Conservation (phyloP, 2,113 vertebrate species). For the Corythaixoides concolor region DNA sequence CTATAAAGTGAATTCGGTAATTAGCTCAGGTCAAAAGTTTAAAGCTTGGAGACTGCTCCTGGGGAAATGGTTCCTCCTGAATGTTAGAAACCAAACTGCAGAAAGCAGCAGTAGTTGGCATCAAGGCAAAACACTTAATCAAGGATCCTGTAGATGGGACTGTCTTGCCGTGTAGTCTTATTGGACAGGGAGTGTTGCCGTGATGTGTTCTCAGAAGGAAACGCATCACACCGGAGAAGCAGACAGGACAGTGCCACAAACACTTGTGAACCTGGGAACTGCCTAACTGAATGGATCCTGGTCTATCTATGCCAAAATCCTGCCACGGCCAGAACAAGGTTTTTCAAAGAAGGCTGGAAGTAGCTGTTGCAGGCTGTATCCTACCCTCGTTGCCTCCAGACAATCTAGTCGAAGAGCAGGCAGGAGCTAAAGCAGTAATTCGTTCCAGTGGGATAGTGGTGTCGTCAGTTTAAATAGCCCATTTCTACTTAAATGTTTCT, state of each 20-base stretch:
- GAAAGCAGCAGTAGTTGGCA: not conserved
- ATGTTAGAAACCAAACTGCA: not conserved
- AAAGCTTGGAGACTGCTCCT: slow-evolving; percentile 22
- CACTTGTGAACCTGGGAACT: not conserved
- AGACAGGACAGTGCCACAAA: not conserved
- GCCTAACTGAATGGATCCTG: not conserved
- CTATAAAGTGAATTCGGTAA: slow-evolving; percentile 60
- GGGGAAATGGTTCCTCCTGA: slow-evolving; percentile 19
- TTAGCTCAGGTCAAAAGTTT: slow-evolving; percentile 73
- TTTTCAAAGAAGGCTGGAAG: not conserved
- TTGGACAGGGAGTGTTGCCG: not conserved
- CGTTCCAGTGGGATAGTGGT: not conserved
- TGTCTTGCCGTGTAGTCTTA: not conserved
- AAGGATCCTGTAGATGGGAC: not conserved
- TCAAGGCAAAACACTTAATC: not conserved
- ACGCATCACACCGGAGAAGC: not conserved
- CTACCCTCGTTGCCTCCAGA: not conserved
- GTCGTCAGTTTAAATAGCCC: not conserved
- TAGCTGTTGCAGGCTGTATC: not conserved
- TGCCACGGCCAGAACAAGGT: not conserved
- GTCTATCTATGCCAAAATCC: not conserved
- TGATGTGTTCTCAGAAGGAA: not conserved
- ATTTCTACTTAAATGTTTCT: not conserved
- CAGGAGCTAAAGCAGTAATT: not conserved
- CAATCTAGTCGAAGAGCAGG: not conserved